Percentiles rank a stretch among this genome's conserved stretches.
phyloP scores from a whole-genome alignment of 2,113 vertebrate genomes.

The Murina feae region DNA sequence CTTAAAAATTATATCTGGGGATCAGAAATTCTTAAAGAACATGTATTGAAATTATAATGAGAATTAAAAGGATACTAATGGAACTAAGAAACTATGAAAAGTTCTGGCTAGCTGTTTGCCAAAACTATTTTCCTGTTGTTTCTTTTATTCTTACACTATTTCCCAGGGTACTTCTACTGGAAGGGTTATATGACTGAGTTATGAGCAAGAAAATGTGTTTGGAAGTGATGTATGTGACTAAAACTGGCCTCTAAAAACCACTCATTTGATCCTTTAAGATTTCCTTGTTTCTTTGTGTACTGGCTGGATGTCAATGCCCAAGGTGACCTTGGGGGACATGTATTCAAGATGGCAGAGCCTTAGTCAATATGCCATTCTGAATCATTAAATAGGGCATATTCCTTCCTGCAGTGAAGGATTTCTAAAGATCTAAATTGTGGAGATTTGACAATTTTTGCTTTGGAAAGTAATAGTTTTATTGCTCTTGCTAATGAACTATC shows the following conservation, averaged over 20 bases:
- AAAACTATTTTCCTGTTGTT: background rate
- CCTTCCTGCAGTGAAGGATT: background rate
- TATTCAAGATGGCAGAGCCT: background rate
- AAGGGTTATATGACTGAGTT: background rate
- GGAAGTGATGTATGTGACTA: background rate
- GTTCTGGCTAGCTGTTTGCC: background rate
- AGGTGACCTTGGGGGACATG: background rate
- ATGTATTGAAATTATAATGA: background rate
- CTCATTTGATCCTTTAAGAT: background rate
- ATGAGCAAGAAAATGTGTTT: background rate
- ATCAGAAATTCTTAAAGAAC: background rate
- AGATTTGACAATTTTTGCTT: background rate
- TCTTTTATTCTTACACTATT: background rate
- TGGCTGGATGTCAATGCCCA: background rate
- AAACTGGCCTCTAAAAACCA: background rate
- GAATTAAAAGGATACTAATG: background rate
- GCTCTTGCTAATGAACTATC: background rate
- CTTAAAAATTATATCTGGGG: background rate
- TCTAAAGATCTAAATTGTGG: background rate
- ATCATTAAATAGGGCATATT: background rate
- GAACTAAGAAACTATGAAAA: background rate
- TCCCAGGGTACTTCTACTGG: background rate
- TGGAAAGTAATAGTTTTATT: conserved; percentile 18
- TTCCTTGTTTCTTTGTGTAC: background rate
- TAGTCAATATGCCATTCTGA: background rate